Conservation (phyloP, 1,140 invertebrate species). For the Platyura marginata region DNA sequence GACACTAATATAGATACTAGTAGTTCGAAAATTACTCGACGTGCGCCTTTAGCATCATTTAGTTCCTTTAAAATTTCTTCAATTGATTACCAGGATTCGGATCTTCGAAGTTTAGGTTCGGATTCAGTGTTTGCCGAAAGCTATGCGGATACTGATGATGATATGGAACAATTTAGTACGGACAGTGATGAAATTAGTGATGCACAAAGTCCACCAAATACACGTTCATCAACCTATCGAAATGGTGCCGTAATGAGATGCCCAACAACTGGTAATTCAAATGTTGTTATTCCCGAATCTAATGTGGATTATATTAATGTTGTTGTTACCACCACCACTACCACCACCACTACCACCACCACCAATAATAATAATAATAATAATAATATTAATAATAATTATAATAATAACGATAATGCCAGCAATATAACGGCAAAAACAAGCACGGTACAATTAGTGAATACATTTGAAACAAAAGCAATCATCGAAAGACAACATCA, state of each 20-base stretch:
- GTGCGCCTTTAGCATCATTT: slow-evolving; percentile 57
- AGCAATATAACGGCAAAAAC: neutral
- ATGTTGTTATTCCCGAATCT: too few species aligned
- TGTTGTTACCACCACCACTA: too few species aligned
- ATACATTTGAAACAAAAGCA: neutral
- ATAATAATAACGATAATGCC: too few species aligned
- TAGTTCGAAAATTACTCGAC: too few species aligned
- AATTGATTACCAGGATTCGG: slow-evolving; percentile 43
- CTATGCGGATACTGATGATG: slow-evolving; percentile 47
- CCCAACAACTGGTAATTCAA: too few species aligned
- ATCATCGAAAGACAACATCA: slow-evolving; percentile 4
- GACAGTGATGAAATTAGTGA: slow-evolving; percentile 41
- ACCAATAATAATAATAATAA: too few species aligned
- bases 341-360: too few species aligned
- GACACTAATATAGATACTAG: neutral
- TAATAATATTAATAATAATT: too few species aligned
- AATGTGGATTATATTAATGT: too few species aligned
- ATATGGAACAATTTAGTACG: slow-evolving; percentile 60
- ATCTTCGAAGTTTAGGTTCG: slow-evolving; percentile 41
- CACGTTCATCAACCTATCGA: neutral
- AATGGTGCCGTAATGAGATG: too few species aligned
- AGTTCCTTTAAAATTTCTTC: slow-evolving; percentile 51
- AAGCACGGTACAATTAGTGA: neutral
- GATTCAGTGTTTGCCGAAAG: slow-evolving; percentile 52
- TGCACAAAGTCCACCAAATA: slow-evolving; percentile 1